These are phyloP conservation scores for Nasonovia ribisnigri DNA, from an alignment of 2,888 invertebrate species.

Conservation along the genomic window DNA sequence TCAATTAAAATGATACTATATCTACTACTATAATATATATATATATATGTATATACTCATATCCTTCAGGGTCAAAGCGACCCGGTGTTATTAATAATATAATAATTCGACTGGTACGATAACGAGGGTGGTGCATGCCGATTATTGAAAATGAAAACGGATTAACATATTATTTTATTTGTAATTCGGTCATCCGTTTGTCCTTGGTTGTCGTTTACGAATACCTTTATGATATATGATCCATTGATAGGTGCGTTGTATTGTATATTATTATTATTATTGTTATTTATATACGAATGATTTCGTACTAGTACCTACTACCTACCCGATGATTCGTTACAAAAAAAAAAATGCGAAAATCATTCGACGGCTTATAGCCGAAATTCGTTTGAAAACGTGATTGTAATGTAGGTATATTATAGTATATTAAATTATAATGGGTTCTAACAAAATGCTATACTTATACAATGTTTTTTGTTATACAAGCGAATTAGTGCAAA, in stretches of 20 bases:
- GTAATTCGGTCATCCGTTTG: slow-evolving; percentile 11
- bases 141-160: slow-evolving; percentile 28
- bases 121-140: slow-evolving; percentile 31
- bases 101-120: slow-evolving; percentile 35
- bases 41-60: no score
- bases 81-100: slow-evolving; percentile 26
- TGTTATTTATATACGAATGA: background rate
- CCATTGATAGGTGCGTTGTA: background rate
- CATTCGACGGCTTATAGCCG: background rate
- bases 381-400: background rate
- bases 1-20: slow-evolving; percentile 44
- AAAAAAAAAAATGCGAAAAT: background rate
- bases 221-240: background rate
- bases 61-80: slow-evolving; percentile 41
- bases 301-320: background rate
- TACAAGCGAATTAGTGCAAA: background rate
- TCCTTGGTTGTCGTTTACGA: slow-evolving; percentile 1
- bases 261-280: background rate
- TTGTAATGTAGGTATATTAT: background rate
- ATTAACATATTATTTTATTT: slow-evolving; percentile 22
- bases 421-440: background rate
- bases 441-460: background rate
- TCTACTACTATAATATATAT: background rate
- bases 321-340: background rate
- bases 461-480: background rate